Evolutionary conservation across 2,113 vertebrate genomes (phyloP), one percentile per base, ranked within the genome.

Genomic region (Camelus dromedarius): DNA sequence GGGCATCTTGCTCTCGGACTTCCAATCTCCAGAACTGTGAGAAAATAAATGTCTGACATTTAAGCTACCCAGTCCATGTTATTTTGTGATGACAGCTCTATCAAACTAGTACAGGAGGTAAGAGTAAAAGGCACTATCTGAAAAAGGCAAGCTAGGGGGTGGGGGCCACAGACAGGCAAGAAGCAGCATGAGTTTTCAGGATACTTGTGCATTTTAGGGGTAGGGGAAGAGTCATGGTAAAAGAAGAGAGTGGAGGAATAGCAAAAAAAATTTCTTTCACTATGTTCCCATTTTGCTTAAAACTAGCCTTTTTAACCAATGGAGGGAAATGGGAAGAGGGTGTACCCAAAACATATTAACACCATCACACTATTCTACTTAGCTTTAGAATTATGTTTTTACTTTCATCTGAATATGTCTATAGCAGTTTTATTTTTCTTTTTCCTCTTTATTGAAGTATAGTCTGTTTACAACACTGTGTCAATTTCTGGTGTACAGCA

Each of bases 371-470:
- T 92, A 64, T 86, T 58, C 54, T 85, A 52, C 54, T 93, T 84
- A 56, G 30, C 16, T 89, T 81, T 88, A 50, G 42, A 76, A 67
- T 62, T 11, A 24, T 52, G 84, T 85, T 86, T 69, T 32, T 2
- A 19, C 58, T 88, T 92, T 77, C 13, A 73, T 85, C 46, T 95
- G 79, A 85, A 60, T 96, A 42, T 80, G 13, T 16, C 28, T 85
- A 1, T 70, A 83, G 22, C 38, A 93, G 38, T 60, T 79, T 93
- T 93, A 28, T 30, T 12, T 62, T 62, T 62, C 38, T 42, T 42
- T 42, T 42, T 42, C 38, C 38, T 42, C 38, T 42, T 42, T 42
- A 42, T 42, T 42, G 38, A 42, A 42, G 38, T 42, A 42, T 42
- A 42, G 38, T 42, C 38, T 42, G 38, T 42, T 42, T 42, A 42